Conservation (phyloP, 2,888 invertebrate species). For the Ophion obscuratus region DNA sequence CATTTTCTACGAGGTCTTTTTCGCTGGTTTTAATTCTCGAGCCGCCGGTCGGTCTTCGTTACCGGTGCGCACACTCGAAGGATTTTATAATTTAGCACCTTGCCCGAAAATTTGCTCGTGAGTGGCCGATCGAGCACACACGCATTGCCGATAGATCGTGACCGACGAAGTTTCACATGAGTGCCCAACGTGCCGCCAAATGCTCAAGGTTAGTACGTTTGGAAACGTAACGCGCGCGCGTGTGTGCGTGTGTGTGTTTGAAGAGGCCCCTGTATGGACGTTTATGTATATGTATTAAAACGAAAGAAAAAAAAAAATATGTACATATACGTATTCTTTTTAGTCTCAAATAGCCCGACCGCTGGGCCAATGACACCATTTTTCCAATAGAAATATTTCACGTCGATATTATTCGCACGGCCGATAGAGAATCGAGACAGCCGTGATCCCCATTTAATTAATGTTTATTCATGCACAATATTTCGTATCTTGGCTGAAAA, state of each 20-base stretch:
- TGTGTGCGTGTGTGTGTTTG: neutral
- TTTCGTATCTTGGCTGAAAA: slow-evolving; percentile 21
- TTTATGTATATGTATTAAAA: neutral
- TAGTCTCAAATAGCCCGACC: slow-evolving; percentile 1
- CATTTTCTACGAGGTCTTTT: slow-evolving; percentile 22
- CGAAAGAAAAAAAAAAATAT: neutral
- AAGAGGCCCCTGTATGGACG: neutral
- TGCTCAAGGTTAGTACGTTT: slow-evolving; percentile 48
- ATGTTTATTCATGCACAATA: slow-evolving; percentile 16
- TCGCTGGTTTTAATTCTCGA: slow-evolving; percentile 36
- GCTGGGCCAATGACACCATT: slow-evolving; percentile 38
- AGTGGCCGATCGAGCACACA: slow-evolving; percentile 24
- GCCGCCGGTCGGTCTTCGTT: neutral
- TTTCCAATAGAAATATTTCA: slow-evolving; percentile 42
- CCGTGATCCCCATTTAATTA: slow-evolving; percentile 20
- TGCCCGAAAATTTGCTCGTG: slow-evolving; percentile 50
- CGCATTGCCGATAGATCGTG: slow-evolving; percentile 46
- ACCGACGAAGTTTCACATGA: slow-evolving; percentile 35
- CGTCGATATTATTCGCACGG: slow-evolving; percentile 26
- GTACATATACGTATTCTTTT: slow-evolving; percentile 5
- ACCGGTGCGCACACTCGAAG: slow-evolving; percentile 5
- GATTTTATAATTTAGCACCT: slow-evolving; percentile 62
- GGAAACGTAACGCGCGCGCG: slow-evolving; percentile 37
- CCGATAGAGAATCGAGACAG: slow-evolving; percentile 10
- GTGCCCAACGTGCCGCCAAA: slow-evolving; percentile 40